These are phyloP conservation scores for Trichacis sp. DNA, from an alignment of 2,888 invertebrate genomes.

Conservation along the genomic window DNA sequence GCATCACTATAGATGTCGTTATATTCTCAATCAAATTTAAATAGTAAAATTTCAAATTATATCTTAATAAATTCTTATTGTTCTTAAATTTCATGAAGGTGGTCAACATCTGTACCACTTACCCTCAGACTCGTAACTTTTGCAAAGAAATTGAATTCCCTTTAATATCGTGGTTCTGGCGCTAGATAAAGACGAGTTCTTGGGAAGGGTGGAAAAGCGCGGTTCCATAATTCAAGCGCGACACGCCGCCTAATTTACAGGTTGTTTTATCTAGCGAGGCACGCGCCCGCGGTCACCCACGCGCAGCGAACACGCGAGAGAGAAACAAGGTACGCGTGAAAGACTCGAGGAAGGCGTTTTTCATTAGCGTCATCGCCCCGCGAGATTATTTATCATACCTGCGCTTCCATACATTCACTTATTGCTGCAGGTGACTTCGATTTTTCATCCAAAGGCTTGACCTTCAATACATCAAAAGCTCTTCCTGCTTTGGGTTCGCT, in stretches of 20 bases:
- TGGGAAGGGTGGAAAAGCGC: background rate
- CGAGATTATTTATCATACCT: conserved; percentile 40
- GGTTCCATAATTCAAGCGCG: conserved; percentile 4
- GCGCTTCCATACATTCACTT: conserved; percentile 31
- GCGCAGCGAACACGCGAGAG: conserved; percentile 7
- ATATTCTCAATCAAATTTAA: no score
- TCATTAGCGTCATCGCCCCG: conserved; percentile 20
- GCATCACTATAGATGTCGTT: no score
- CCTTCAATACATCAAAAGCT: background rate
- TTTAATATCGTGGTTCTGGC: background rate
- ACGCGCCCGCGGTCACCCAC: conserved; percentile 9
- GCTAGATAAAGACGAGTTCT: background rate
- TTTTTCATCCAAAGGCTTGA: background rate
- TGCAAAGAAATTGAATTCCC: no score
- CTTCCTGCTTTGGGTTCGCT: no score
- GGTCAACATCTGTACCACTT: no score
- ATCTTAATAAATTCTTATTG: no score
- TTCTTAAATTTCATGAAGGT: no score
- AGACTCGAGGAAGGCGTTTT: conserved; percentile 8
- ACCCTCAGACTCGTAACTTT: no score
- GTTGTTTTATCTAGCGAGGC: conserved; percentile 23
- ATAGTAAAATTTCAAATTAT: no score
- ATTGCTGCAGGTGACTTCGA: conserved; percentile 20
- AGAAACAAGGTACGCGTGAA: no score
- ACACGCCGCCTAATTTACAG: conserved; percentile 37